Evolutionary conservation across 1,140 invertebrate species (phyloP), one percentile per base, ranked within the genome.

Genomic region (Chelonus insularis): DNA sequence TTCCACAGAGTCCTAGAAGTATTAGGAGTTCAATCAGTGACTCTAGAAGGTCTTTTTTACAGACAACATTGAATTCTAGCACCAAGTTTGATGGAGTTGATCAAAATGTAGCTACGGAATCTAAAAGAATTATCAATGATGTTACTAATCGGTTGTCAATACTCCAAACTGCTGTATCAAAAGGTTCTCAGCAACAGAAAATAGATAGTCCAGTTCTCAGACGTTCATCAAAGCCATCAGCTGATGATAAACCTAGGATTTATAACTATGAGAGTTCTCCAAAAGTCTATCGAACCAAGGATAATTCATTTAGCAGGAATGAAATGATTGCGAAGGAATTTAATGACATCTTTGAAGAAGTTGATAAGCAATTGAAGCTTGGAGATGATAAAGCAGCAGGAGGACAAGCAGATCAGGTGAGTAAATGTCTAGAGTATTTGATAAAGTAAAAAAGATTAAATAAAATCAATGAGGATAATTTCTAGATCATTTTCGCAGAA

Each of bases 321-420:
- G 57, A 64, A 60, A 29, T 50, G n/a, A 56, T 64, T 23, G 52
- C 76, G 12, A 68, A 71, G n/a, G 74, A 79, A 37, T 79, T 81
- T 55, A 72, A 67, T 0, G 63, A 72, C 8, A 78, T 81, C 32
- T 78, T 80, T 51, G 65, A 75, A 9, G 75, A 78, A 54, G 78
- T 80, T 18, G 77, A 80, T 21, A 73, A 70, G 16, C 72, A 72
- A 32, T 45, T 77, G 4, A 67, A 68, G n/a, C n/a, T n/a, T n/a
- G n/a, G n/a, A n/a, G n/a, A n/a, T n/a, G n/a, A n/a, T n/a, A n/a
- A n/a, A n/a, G n/a, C n/a, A n/a, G n/a, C n/a, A 23, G 9, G 11
- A 12, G 34, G 48, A 50, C 12, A 36, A 58, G 3, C 3, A 39
- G 64, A 65, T 36, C n/a, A n/a, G n/a, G n/a, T n/a, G n/a, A n/a